Percentiles rank a stretch among this genome's conserved stretches.
Evolutionary conservation across 2,113 vertebrate genomes (phyloP).

Genomic region (Zapus hudsonius): DNA sequence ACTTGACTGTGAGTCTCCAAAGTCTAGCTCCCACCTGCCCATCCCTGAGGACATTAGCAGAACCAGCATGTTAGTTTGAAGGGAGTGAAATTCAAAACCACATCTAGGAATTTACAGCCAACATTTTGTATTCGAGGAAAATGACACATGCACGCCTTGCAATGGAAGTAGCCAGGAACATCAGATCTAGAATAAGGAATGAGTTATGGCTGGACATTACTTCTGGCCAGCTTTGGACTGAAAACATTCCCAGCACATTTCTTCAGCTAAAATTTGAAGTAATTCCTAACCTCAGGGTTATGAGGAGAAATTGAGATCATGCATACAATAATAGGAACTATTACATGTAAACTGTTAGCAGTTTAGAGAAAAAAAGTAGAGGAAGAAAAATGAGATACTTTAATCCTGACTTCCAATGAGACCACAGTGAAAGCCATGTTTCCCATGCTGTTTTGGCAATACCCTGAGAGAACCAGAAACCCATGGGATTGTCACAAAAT

Average conservation of each 20-base stretch:
- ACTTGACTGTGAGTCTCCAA: neutral
- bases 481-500: neutral
- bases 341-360: too few species aligned
- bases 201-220: neutral
- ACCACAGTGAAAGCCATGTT: neutral
- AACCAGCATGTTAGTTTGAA: neutral
- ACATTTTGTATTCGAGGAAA: neutral
- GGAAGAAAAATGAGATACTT: neutral
- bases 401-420: constrained; percentile 3
- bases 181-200: neutral
- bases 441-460: constrained; percentile 25
- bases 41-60: neutral
- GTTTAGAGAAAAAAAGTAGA: constrained; percentile 28
- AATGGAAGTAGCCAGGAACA: neutral
- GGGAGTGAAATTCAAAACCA: neutral
- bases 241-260: neutral
- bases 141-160: neutral
- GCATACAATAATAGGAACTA: neutral
- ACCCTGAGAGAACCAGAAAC: neutral
- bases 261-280: neutral
- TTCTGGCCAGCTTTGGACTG: neutral
- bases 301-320: constrained; percentile 34
- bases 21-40: too few species aligned
- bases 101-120: neutral
- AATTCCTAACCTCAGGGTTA: neutral